phyloP scores from a whole-genome alignment of 2,113 vertebrate genomes.

The Etheostoma cragini region DNA sequence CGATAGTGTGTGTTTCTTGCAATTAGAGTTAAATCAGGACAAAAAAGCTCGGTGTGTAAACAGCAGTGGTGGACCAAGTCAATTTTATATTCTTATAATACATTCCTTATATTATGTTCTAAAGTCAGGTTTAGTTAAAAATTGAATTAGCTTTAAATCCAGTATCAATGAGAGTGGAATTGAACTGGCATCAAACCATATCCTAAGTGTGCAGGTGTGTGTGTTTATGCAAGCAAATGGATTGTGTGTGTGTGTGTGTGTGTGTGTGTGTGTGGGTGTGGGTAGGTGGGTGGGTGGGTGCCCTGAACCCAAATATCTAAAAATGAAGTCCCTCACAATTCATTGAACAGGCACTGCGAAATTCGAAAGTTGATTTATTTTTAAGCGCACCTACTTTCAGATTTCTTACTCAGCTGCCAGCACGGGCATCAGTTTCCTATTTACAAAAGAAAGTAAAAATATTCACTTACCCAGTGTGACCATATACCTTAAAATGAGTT shows the following conservation, averaged over 20 bases:
- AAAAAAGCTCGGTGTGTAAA: neutral
- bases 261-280: neutral
- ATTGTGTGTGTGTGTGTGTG: constrained; percentile 30
- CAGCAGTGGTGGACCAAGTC: neutral
- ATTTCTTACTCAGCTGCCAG: constrained; percentile 47
- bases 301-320: constrained; percentile 35
- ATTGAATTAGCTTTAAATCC: neutral
- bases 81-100: too few species aligned
- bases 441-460: constrained; percentile 45
- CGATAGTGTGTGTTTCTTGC: neutral
- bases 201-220: neutral
- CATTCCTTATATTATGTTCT: neutral
- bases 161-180: neutral
- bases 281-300: neutral
- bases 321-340: constrained; percentile 14
- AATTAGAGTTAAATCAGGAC: neutral
- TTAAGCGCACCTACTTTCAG: constrained; percentile 37
- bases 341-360: constrained; percentile 26
- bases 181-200: neutral
- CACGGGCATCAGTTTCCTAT: constrained; percentile 39
- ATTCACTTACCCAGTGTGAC: constrained; percentile 36
- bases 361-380: constrained; percentile 47
- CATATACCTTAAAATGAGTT: constrained; percentile 52
- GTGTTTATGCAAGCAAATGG: neutral
- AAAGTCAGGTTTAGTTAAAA: neutral